Conservation (phyloP, 2,888 invertebrate species). For the Lasius platythorax region DNA sequence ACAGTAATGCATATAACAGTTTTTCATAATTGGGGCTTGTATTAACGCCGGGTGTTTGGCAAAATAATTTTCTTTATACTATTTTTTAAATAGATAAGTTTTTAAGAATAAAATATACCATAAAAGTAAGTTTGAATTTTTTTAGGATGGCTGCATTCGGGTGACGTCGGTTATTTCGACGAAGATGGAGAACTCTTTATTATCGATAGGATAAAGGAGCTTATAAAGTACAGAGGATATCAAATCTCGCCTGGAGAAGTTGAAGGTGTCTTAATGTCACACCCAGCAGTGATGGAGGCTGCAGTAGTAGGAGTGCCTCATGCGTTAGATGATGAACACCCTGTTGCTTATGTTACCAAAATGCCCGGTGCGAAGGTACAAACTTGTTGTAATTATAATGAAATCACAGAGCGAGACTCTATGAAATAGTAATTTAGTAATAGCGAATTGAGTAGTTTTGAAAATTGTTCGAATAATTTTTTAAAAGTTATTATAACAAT, state of each 20-base stretch:
- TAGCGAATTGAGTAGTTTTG: not conserved
- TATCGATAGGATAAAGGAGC: conserved; percentile 80
- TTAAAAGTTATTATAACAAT: no score
- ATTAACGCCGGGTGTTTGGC: no score
- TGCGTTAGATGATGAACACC: conserved; percentile 77
- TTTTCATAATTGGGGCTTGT: no score
- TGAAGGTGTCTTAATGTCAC: conserved; percentile 75
- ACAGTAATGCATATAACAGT: no score
- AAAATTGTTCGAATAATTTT: not conserved
- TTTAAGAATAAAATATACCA: not conserved
- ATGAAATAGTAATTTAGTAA: not conserved
- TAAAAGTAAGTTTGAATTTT: not conserved
- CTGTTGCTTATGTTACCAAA: conserved; percentile 79
- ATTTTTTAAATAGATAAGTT: no score
- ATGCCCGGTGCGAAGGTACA: conserved; percentile 68
- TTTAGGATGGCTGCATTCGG: conserved; percentile 82
- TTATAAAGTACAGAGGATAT: conserved; percentile 81
- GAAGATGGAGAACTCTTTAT: conserved; percentile 79
- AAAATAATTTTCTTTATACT: no score
- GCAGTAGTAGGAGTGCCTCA: conserved; percentile 80
- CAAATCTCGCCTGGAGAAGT: conserved; percentile 81
- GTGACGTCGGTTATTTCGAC: conserved; percentile 81
- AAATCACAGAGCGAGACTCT: no score
- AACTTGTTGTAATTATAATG: not conserved
- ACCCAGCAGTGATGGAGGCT: conserved; percentile 79